Evolutionary conservation across 1,140 invertebrate species (phyloP).

Genomic region (Aphaenogaster floridana): DNA sequence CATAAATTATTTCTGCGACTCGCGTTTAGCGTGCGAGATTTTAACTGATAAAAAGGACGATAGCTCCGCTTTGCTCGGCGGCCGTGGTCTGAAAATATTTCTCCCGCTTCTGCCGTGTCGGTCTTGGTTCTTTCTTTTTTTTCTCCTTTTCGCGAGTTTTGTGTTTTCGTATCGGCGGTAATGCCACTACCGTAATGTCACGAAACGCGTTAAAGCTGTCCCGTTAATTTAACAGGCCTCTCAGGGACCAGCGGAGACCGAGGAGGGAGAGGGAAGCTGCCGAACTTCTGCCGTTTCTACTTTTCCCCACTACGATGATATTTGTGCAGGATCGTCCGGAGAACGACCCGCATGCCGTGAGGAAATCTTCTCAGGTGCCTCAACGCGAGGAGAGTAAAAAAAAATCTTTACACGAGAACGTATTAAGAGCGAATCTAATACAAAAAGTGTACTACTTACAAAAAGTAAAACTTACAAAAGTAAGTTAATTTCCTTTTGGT

Average conservation of each 20-base stretch:
- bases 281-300: conserved; percentile 30
- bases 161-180: neutral
- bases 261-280: neutral
- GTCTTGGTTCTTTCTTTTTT: neutral
- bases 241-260: no score
- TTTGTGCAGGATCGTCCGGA: neutral
- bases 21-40: conserved; percentile 31
- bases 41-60: conserved; percentile 32
- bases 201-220: conserved; percentile 24
- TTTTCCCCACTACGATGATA: neutral
- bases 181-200: neutral
- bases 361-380: neutral
- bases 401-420: neutral
- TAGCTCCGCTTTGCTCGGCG: neutral
- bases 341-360: neutral
- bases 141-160: neutral
- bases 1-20: conserved; percentile 51
- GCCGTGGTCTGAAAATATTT: neutral
- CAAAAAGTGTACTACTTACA: no score
- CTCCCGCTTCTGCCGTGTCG: neutral
- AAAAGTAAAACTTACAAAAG: no score
- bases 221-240: conserved; percentile 37
- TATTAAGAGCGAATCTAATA: neutral
- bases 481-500: no score
- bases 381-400: neutral